phyloP scores from a whole-genome alignment of 2,113 vertebrate genomes.

The Brevimyrus niger region DNA sequence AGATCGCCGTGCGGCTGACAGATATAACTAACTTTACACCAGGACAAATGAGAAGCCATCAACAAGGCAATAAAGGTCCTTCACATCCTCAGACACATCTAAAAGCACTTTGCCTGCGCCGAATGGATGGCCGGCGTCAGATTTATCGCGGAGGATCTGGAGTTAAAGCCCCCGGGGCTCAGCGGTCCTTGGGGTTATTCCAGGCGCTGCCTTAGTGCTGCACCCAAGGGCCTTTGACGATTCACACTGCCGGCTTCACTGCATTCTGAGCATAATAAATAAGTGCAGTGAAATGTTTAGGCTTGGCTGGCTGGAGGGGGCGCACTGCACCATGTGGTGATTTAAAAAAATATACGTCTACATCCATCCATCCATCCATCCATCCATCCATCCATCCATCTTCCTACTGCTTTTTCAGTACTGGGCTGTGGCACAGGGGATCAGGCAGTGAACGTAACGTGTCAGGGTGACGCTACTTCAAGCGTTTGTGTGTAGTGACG shows the following conservation, averaged over 20 bases:
- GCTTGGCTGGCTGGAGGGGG: background rate
- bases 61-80: constrained; percentile 37
- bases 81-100: constrained; percentile 51
- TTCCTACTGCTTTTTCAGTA: background rate
- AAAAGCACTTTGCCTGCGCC: constrained; percentile 50
- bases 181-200: constrained; percentile 42
- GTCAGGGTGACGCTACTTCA: background rate
- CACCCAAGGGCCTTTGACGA: constrained; percentile 23
- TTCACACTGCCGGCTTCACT: constrained; percentile 22
- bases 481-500: background rate
- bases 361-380: background rate
- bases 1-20: constrained; percentile 6
- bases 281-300: background rate
- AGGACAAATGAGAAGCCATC: constrained; percentile 46
- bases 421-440: background rate
- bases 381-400: background rate
- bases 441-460: too few relatives aligned
- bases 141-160: constrained; percentile 48
- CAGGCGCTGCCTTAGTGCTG: constrained; percentile 35
- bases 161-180: constrained; percentile 40
- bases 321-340: background rate
- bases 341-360: background rate
- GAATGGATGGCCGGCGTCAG: constrained; percentile 44
- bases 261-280: constrained; percentile 3
- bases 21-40: constrained; percentile 43